Evolutionary conservation across 2,113 vertebrate genomes (phyloP).

Genomic region (Todiramphus chloris): DNA sequence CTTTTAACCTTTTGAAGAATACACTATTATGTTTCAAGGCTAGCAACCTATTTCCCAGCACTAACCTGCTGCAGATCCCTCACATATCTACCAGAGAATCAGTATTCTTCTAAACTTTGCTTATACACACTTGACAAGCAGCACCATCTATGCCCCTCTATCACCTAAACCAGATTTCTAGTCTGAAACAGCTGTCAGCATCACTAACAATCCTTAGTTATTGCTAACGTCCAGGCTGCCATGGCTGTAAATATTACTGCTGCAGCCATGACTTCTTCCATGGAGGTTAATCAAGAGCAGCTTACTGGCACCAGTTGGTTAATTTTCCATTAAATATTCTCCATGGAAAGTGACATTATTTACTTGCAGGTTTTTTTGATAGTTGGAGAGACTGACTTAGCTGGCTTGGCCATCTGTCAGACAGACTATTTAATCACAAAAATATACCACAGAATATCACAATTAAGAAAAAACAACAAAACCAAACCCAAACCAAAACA

Average conservation of each 20-base stretch:
- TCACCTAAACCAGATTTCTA: neutral
- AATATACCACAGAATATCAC: neutral
- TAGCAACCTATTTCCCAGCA: neutral
- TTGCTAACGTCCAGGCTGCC: neutral
- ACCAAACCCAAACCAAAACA: neutral
- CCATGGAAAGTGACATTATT: neutral
- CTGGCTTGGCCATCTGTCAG: neutral
- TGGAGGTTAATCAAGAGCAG: neutral
- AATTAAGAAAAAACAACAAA: neutral
- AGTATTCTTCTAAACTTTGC: neutral
- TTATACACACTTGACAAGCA: neutral
- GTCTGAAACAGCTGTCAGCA: neutral
- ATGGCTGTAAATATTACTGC: neutral
- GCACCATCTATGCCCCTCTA: neutral
- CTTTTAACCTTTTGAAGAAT: neutral
- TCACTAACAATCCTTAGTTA: neutral
- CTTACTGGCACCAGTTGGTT: neutral
- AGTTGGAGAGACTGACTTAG: neutral
- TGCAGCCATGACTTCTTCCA: neutral
- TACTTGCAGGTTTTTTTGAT: neutral
- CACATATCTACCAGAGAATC: neutral
- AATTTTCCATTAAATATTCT: slow-evolving; percentile 12
- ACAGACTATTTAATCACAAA: neutral
- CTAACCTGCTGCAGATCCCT: neutral
- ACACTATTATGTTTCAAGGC: neutral